Percentiles rank a stretch among this genome's conserved stretches.
These are phyloP conservation scores for Bombus impatiens DNA, from an alignment of 1,140 invertebrate genomes.

Conservation along the genomic window DNA sequence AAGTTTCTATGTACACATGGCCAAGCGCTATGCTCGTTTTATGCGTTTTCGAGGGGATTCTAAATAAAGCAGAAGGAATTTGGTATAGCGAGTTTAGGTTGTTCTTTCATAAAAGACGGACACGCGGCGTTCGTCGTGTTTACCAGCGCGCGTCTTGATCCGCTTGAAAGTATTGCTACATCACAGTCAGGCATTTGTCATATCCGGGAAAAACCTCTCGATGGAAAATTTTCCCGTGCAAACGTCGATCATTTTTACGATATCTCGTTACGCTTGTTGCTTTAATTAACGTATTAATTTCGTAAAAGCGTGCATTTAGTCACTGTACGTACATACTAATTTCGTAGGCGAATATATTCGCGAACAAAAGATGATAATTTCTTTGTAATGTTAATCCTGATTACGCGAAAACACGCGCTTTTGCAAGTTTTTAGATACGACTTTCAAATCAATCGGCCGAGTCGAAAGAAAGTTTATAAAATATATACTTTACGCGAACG, in stretches of 20 bases:
- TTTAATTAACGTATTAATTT: too few species aligned
- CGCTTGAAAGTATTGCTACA: slow-evolving; percentile 3
- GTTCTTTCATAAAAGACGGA: slow-evolving; percentile 43
- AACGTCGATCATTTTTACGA: too few species aligned
- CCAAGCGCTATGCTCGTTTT: slow-evolving; percentile 64
- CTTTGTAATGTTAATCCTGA: too few species aligned
- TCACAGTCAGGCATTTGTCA: neutral
- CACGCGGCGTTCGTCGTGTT: slow-evolving; percentile 9
- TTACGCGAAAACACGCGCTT: rapidly evolving
- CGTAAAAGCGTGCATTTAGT: too few species aligned
- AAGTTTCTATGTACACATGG: slow-evolving; percentile 63
- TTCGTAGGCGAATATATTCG: too few species aligned
- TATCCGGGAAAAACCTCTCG: too few species aligned
- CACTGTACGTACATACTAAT: rapidly evolving
- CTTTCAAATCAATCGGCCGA: too few species aligned
- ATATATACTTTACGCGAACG: rapidly evolving
- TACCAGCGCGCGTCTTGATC: neutral
- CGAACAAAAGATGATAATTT: too few species aligned
- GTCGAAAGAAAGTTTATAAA: too few species aligned
- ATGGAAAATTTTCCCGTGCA: too few species aligned
- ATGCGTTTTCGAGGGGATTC: slow-evolving; percentile 73
- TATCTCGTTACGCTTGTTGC: too few species aligned
- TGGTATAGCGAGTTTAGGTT: slow-evolving; percentile 31
- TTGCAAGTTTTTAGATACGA: rapidly evolving
- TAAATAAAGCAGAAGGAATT: slow-evolving; percentile 70